Evolutionary conservation across 2,113 vertebrate species (phyloP), one percentile per base, ranked within the genome.

Genomic region (Plecotus auritus): DNA sequence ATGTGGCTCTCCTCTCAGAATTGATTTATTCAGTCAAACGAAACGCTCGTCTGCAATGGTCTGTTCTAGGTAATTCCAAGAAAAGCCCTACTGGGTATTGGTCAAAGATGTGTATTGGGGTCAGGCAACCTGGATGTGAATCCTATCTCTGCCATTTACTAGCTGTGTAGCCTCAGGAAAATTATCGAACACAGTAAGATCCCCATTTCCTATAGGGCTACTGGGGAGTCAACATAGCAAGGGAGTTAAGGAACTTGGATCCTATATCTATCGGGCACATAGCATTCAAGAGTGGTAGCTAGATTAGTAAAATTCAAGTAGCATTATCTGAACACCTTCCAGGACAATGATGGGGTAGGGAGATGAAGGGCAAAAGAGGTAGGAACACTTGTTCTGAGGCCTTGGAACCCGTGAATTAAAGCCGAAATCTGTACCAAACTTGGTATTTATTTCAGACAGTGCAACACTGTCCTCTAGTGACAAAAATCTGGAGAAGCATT

Each of bases 401-500:
- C 51, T 20, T 70, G 28, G 32, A 16, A 4, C 18, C 70, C 22
- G 26, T 37, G 45, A 87, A 78, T 59, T 78, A 87, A 85, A 95
- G 28, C 23, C 3, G 0, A 32, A 40, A 83, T 11, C 26, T 61
- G 59, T 28, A 61, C 59, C n/a, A 26, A 37, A 49, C 6, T 54
- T 74, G 16, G 17, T 61, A 45, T 90, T 94, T 83, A 86, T 72
- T 23, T 87, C 86, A 83, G 40, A 4, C 35, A 0, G 97, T 69
- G 40, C 95, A 96, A 96, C 92, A 96, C 95, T 97, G 97, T 96
- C 98, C 96, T 97, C 98, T 97, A 6, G 94, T n/a, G 98, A 91
- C 93, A 49, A 11, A 51, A 37, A 14, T 35, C 0, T 45, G 11
- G 56, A 78, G 72, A 37, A 1, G 70, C 70, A 72, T 1, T 26